Evolutionary conservation across 2,797 vertebrate genomes (phyloP), one percentile per base, ranked within the genome.

Genomic region (Bothrops alternatus): DNA sequence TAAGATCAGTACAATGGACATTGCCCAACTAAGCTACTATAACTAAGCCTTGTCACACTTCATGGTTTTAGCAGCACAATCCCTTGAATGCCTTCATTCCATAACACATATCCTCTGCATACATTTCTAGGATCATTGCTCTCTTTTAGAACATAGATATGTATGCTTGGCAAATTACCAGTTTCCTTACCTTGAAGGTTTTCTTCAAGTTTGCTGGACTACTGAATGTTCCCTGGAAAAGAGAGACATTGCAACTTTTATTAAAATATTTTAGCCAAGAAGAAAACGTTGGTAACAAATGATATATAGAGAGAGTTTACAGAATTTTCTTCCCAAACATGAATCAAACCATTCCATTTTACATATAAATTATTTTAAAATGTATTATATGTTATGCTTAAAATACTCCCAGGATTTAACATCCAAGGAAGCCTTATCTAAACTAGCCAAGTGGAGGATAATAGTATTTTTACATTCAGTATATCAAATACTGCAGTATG

Each of bases 151-250:
- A 60, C 12, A 25, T 11, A 37, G 8, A 26, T 18, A 65, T 65
- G n/a, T 4, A 88, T 47, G 32, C 60, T 42, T 53, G n/a, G 37
- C 56, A 89, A 42, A 53, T 13, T 73, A 88, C 2, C 12, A 78
- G 56, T 5, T 37, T n/a, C 91, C 97, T 42, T 96, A 99, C 99
- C 98, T 98, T 99, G 96, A 99, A 99, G 1, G 99, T 99, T 95
- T 98, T 99, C 95, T 98, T 99, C 96, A 99, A 96, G 97, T 99
- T 99, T 93, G 97, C 53, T 0, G 99, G 99, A 94, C 99, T 99
- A 97, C 98, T 99, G 98, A 98, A 99, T 0, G 97, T 99, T 73
- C 99, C 99, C 99, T 98, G 94, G 95, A 93, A 90, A n/a, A 93
- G 91, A 94, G 13, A 92, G 6, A 93, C 14, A 87, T 2, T 23